phyloP scores from a whole-genome alignment of 1,140 invertebrate species.

The Tyrophagus putrescentiae region DNA sequence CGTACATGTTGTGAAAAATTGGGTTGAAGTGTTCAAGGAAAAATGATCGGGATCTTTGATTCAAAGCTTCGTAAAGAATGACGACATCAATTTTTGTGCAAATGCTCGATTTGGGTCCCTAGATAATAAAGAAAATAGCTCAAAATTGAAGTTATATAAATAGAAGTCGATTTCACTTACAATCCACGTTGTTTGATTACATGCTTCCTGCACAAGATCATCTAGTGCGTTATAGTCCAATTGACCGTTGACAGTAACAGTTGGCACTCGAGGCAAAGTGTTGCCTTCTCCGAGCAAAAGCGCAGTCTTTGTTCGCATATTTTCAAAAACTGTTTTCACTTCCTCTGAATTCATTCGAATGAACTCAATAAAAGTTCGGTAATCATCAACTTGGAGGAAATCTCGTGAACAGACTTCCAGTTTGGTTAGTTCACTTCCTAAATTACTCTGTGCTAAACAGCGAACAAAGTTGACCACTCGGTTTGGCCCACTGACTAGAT shows the following conservation, averaged over 20 bases:
- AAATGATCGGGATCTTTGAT: slow-evolving; percentile 11
- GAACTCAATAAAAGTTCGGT: background rate
- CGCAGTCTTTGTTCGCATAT: slow-evolving; percentile 19
- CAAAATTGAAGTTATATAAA: background rate
- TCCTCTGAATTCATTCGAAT: background rate
- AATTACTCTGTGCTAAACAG: slow-evolving; percentile 8
- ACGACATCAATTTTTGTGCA: slow-evolving; percentile 10
- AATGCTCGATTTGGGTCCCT: background rate
- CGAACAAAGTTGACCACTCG: slow-evolving; percentile 17
- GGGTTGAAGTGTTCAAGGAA: slow-evolving; percentile 13
- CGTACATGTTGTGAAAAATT: background rate
- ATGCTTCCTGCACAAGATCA: slow-evolving; percentile 21
- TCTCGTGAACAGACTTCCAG: slow-evolving; percentile 9
- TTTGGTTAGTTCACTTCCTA: background rate
- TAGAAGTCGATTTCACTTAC: background rate
- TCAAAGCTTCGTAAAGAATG: slow-evolving; percentile 5
- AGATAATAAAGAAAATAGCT: background rate
- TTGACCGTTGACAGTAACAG: slow-evolving; percentile 11
- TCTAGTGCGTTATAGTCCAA: background rate
- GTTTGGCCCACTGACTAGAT: slow-evolving; percentile 11
- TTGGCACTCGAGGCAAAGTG: background rate
- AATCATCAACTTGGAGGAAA: slow-evolving; percentile 14
- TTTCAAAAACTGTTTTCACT: background rate
- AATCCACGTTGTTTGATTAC: background rate
- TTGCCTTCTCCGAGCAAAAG: background rate